phyloP scores from a whole-genome alignment of 2,888 invertebrate genomes.

The Eupithecia inturbata region DNA sequence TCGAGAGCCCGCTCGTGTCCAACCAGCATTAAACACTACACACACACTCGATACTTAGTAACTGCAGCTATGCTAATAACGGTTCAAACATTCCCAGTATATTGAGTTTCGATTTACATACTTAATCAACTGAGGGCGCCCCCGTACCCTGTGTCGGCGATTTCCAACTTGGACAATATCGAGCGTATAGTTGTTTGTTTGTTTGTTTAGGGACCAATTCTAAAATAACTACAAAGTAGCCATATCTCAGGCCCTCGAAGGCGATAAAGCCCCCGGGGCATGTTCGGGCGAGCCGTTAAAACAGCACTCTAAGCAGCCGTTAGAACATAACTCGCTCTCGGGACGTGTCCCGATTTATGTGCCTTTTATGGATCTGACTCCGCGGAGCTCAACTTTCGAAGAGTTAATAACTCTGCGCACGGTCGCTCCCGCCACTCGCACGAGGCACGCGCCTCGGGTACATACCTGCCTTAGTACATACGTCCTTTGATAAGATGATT shows the following conservation, averaged over 20 bases:
- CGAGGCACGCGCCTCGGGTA: not conserved
- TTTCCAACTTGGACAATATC: slow-evolving; percentile 5
- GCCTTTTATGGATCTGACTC: slow-evolving; percentile 56
- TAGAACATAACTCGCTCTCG: slow-evolving; percentile 25
- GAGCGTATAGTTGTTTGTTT: slow-evolving; percentile 16
- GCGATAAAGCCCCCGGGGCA: slow-evolving; percentile 24
- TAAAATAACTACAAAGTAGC: slow-evolving; percentile 20
- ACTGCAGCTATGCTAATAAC: not conserved
- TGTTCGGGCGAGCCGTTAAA: slow-evolving; percentile 1
- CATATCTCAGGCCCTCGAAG: slow-evolving; percentile 17
- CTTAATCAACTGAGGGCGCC: not conserved
- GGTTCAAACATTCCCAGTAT: slow-evolving; percentile 4
- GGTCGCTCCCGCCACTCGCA: not conserved
- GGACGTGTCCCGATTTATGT: slow-evolving; percentile 53
- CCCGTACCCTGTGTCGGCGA: not conserved
- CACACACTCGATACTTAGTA: not conserved
- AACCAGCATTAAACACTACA: not conserved
- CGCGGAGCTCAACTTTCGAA: slow-evolving; percentile 7
- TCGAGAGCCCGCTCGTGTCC: not conserved
- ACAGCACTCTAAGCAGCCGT: not conserved
- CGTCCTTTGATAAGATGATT: not conserved
- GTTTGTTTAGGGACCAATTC: slow-evolving; percentile 27
- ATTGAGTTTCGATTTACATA: not conserved
- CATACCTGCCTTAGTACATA: not conserved
- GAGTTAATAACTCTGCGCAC: not conserved